Percentiles rank a stretch among this genome's conserved stretches.
Evolutionary conservation across 1,140 invertebrate genomes (phyloP).

Genomic region (Microplitis demolitor): DNA sequence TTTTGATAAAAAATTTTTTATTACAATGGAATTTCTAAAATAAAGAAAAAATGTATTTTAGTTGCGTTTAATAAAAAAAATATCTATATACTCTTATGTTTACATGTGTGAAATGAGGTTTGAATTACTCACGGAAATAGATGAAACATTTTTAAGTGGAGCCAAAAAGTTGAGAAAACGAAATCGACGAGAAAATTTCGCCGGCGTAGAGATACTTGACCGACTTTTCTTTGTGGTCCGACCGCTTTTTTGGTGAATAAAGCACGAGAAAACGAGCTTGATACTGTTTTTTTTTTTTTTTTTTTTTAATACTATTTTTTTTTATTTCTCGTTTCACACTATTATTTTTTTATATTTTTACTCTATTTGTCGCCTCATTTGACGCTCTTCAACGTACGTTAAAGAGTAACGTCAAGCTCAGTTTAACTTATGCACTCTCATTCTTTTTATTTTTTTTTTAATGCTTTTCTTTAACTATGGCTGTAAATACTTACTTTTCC

Average conservation of each 20-base stretch:
- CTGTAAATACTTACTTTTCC: slow-evolving; percentile 69
- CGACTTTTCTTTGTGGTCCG: slow-evolving; percentile 44
- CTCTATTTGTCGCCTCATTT: neutral
- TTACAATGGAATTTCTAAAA: no score
- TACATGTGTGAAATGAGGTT: neutral
- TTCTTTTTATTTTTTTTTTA: neutral
- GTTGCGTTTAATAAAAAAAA: no score
- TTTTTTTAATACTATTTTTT: neutral
- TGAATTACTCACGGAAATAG: slow-evolving; percentile 13
- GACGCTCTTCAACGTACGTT: neutral
- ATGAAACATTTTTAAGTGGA: neutral
- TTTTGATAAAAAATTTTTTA: no score
- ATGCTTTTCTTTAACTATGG: neutral
- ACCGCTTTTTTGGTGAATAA: slow-evolving; percentile 4
- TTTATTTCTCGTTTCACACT: neutral
- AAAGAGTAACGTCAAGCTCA: neutral
- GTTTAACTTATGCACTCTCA: slow-evolving; percentile 9
- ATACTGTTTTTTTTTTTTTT: neutral
- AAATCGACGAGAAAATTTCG: slow-evolving; percentile 20
- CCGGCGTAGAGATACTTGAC: slow-evolving; percentile 37
- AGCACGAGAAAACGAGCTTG: neutral
- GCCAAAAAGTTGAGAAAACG: neutral
- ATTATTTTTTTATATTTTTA: neutral
- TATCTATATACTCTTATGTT: no score
- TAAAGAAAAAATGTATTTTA: no score